Base-by-base conservation (phyloP, 2,888 invertebrate species). In the Amphimallon solstitiale region DNA sequence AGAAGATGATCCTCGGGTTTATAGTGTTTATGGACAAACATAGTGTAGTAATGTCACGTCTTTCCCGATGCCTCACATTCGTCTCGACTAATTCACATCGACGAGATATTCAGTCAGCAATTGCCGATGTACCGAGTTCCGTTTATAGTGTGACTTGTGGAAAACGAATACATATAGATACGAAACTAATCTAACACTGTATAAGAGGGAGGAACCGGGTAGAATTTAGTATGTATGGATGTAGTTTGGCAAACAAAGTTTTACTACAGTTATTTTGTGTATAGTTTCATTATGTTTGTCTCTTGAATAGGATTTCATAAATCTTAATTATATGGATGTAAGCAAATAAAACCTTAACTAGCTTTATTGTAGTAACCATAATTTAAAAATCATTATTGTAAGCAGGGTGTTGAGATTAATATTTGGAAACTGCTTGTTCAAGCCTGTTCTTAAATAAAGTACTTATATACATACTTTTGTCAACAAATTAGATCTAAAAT, bases 1-100 rank as follows among this genome's bases (percentile, higher is more conserved):
- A 43, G 76, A 74, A 77, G 80, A 80, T 79, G 80, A 80, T 80
- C 77, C 76, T 73, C 77, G 78, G 78, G 81, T 81, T 56, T 81
- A 81, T 81, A 78, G 79, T 81, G 81, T 81, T 81, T 81, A 81
- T 81, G 78, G 79, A 80, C 81, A 81, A 81, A 81, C 81, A 81
- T 71, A 76, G 70, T 69, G 71, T 72, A 73, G 70, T 74, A 73
- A 73, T 75, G 78, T 80, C 81, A 81, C 81, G 81, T 81, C 56
- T 56, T 56, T 56, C 56, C 43, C 40, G 56, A 56, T 56, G 43
- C 43, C 56, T 23, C 40, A 56, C 56, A 56, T 43, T 56, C 56
- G 56, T 56, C 40, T 43, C 29, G 14, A 12, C 12, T 29, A 19
- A 40, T 14, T 56, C 56, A 40, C 43, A 23, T 56, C 56, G 29